A percentile compares a stretch with the other conserved stretches of the same genome.
phyloP scores from a whole-genome alignment of 2,797 vertebrate species.

The Holocentrus rufus region DNA sequence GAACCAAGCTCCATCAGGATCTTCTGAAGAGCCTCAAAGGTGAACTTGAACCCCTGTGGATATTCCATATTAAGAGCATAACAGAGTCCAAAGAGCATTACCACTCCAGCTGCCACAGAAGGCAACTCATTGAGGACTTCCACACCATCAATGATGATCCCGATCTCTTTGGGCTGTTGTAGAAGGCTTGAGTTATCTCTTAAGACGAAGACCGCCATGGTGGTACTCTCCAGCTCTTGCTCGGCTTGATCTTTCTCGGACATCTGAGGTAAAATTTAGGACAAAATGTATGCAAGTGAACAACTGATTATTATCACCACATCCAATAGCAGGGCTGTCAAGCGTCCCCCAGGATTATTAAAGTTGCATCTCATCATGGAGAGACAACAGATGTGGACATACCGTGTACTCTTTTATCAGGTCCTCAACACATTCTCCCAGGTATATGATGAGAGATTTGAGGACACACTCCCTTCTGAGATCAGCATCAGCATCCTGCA shows the following conservation, averaged over 20 bases:
- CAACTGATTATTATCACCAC: too few relatives aligned
- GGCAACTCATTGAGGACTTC: conserved; percentile 29
- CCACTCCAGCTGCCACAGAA: conserved; percentile 20
- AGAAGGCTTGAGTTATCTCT: conserved; percentile 3
- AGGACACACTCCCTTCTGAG: conserved; percentile 13
- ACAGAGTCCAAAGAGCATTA: conserved; percentile 19
- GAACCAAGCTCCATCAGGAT: conserved; percentile 26
- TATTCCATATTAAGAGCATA: conserved; percentile 11
- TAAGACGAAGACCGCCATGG: conserved; percentile 4
- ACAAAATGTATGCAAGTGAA: too few relatives aligned
- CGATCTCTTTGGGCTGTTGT: conserved; percentile 15
- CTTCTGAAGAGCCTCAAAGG: conserved; percentile 29
- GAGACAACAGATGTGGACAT: conserved; percentile 1
- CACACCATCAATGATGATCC: conserved; percentile 26
- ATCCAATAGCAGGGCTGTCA: too few relatives aligned
- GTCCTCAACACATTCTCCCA: conserved; percentile 5
- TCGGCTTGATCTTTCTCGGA: too few relatives aligned
- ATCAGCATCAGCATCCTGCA: conserved; percentile 5
- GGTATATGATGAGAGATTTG: conserved; percentile 15
- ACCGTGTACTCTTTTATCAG: conserved; percentile 13
- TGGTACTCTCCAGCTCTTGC: neutral
- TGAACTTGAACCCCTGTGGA: conserved; percentile 19
- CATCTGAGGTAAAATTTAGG: too few relatives aligned
- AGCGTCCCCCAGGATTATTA: too few relatives aligned
- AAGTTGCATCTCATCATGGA: neutral